A percentile compares a stretch with the other conserved stretches of the same genome.
Evolutionary conservation across 2,797 vertebrate genomes (phyloP).

Genomic region (Sebastes cheni): DNA sequence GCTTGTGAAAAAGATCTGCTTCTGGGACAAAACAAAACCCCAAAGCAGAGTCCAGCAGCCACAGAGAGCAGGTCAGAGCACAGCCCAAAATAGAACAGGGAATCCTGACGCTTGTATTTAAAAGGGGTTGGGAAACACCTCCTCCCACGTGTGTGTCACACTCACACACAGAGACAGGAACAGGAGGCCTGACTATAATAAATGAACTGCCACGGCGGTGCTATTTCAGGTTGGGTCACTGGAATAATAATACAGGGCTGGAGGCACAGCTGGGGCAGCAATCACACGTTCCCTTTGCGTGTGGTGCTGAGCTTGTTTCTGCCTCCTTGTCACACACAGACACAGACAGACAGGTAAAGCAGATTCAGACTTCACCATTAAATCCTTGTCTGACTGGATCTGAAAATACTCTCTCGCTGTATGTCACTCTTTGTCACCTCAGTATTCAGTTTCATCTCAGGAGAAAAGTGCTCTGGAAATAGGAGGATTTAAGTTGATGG

Average conservation of each 20-base stretch:
- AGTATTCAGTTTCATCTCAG: neutral
- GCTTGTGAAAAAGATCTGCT: neutral
- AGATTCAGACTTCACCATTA: neutral
- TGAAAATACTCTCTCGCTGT: neutral
- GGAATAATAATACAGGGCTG: slow-evolving; percentile 72
- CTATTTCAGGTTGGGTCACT: slow-evolving; percentile 73
- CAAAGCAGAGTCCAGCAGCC: neutral
- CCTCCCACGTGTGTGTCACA: slow-evolving; percentile 28
- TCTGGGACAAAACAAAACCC: neutral
- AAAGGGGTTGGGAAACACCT: slow-evolving; percentile 59
- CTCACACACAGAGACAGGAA: slow-evolving; percentile 42
- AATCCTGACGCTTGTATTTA: slow-evolving; percentile 67
- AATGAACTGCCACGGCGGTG: slow-evolving; percentile 70
- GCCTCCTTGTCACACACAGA: slow-evolving; percentile 53
- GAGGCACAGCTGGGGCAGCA: slow-evolving; percentile 58
- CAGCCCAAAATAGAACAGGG: slow-evolving; percentile 60
- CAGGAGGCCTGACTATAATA: slow-evolving; percentile 63
- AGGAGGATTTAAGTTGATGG: neutral
- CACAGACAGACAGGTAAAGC: slow-evolving; percentile 1
- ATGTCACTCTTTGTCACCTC: neutral
- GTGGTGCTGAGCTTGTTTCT: slow-evolving; percentile 60
- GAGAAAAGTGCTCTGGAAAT: neutral
- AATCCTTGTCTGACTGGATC: neutral
- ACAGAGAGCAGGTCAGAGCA: slow-evolving; percentile 3
- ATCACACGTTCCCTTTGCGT: slow-evolving; percentile 65